Base-by-base conservation (phyloP, 2,113 vertebrate species). In the Neoarius graeffei region DNA sequence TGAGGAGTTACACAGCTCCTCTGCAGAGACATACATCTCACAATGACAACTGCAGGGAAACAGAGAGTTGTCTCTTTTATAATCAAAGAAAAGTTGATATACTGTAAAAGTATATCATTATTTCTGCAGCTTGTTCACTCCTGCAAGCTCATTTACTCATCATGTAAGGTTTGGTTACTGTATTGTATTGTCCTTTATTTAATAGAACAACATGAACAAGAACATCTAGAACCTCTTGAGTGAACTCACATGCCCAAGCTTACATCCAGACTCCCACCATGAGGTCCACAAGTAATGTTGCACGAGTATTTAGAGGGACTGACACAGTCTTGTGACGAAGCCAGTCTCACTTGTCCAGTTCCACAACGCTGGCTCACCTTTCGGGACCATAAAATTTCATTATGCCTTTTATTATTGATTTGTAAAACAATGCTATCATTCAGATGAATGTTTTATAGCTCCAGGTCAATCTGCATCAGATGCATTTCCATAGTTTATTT, bases 171-270 rank as follows among this genome's bases (percentile, higher is more conserved):
- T 19, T 73, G 15, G 7, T 73, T 13, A 50, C 30, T 10, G 13
- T 80, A 54, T 57, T 66, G 48, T 66, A 59, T 62, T 52, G 7
- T 30, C n/a, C 23, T 30, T 15, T 20, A 57, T 81, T 57, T 81
- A 19, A 30, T 30, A 7, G 19, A 57, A 57, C 23, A 54, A 15
- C 54, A 23, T 52, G 13, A 35, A 52, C 35, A 42, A 42, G 2
- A 35, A 35, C 30, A 35, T 52, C 9, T 13, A 50, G 42, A n/a
- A 81, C 85, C 25, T 14, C 7, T 67, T 25, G n/a, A 59, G 48
- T 15, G 30, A 59, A 94, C 95, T 97, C 89, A 99, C 98, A 99
- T 97, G 92, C 98, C 97, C 92, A 98, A 94, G 81, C 96, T 95
- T 0, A 92, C 64, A 27, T 95, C 94, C 77, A 99, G 94, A 87